Base-by-base conservation (phyloP, 2,888 invertebrate species). In the Enchytraeus crypticus region DNA sequence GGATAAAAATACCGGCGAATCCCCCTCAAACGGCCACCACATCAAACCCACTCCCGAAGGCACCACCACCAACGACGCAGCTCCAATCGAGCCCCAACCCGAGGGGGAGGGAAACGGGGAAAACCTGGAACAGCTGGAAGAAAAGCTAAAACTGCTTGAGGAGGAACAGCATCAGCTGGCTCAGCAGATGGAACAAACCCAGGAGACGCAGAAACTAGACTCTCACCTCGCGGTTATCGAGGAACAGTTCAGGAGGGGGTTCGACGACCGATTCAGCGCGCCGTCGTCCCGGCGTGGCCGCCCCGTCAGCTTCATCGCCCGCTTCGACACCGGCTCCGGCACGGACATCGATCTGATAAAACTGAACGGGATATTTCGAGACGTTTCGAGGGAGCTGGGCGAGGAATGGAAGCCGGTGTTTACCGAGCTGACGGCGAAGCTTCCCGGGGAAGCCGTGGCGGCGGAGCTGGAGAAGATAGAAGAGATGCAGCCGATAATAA, bases 321-420 rank as follows among this genome's bases (percentile, higher is more conserved):
- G 53, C 11, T 29, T 32, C 26, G 53, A 32, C 53, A 11, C 43
- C 43, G n/a, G 43, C 43, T 23, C 49, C 49, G 49, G 49, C 18
- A 14, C 14, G 26, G 53, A 53, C 27, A 21, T 32, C 11, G 53
- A 27, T 29, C 21, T 54, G 14, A 54, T 60, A 47, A 54, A 54
- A 45, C n/a, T 53, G 5, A 62, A 62, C 51, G 47, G 53, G 33
- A 59, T 62, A 29, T 59, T 62, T 34, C 38, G 59, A 14, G 62
- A 62, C n/a, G 62, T 62, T 0, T 62, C 62, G 47, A 53, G 59
- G n/a, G 49, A 38, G 34, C 47, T 62, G 51, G 62, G 62, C 14
- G 59, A 59, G 26, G 62, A 62, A 8, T 62, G 62, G 62, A 62
- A 26, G 46, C 27, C 38, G 5, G 59, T 59, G 33, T 57, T 57